Base-by-base conservation (phyloP, 2,113 vertebrate species). In the Silurus asotus region DNA sequence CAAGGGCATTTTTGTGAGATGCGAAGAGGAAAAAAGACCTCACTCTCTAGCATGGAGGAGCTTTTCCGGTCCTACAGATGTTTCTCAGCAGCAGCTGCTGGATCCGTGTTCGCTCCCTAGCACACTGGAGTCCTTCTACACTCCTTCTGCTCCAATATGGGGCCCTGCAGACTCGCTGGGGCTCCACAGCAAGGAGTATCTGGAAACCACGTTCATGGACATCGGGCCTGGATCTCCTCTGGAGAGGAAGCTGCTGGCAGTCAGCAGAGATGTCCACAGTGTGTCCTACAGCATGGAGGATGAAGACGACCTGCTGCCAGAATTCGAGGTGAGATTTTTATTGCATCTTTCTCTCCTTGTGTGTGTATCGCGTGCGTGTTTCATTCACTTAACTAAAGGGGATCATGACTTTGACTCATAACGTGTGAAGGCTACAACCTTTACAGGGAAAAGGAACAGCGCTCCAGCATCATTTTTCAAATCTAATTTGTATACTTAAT, bases 171-270 rank as follows among this genome's bases (percentile, higher is more conserved):
- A 95, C 87, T 90, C 94, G 69, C 86, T 95, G 76, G 83, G 85
- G 20, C 84, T 91, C 64, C 92, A 94, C 75, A 93, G 87, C 89
- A 95, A 94, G 88, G 95, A 95, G 88, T 96, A 95, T 89, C 89
- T 95, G 89, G 95, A 96, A 92, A 96, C 95, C 79, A 95, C 95
- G 2, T 96, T 96, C 76, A 94, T 96, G 89, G 95, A 96, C 89
- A 91, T 95, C n/a, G 89, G 91, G 6, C 95, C 94, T 6, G 92
- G 93, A 48, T 93, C 93, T 11, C 90, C 90, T 0, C 90, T 94
- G 91, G 94, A 96, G 88, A 93, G 92, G 89, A 95, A 96, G 90
- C 91, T 95, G 84, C 88, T 95, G 91, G 92, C 90, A 0, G 94
- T 94, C 88, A 87, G 90, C 2, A 94, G 93, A 89, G 95, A 96